phyloP scores from a whole-genome alignment of 1,140 invertebrate species.

The Ylistrum balloti region DNA sequence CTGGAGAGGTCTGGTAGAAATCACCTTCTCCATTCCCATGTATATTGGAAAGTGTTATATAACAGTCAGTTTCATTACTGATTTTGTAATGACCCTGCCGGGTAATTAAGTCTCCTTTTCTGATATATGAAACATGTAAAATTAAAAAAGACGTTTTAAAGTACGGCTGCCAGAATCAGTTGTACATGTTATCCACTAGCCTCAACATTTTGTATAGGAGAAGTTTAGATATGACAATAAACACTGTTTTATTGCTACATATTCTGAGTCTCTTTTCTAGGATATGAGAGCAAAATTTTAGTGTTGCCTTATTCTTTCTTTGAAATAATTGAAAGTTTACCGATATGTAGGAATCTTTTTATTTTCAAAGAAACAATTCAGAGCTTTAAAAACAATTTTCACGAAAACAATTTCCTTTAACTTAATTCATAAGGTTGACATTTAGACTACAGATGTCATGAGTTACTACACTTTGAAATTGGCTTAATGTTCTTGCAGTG shows the following conservation, averaged over 20 bases:
- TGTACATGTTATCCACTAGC: background rate
- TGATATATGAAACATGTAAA: constrained; percentile 35
- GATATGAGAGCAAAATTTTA: constrained; percentile 11
- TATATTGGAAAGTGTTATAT: too few relatives aligned
- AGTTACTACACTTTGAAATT: background rate
- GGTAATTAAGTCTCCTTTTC: background rate
- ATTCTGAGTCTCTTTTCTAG: background rate
- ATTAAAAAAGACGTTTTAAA: background rate
- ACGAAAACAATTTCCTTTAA: constrained; percentile 16
- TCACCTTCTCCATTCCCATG: too few relatives aligned
- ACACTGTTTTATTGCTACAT: background rate
- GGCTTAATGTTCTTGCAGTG: background rate
- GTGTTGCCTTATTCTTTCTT: background rate
- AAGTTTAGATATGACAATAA: background rate
- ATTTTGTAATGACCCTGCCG: background rate
- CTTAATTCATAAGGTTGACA: background rate
- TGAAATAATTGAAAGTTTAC: background rate
- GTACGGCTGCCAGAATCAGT: constrained; percentile 6
- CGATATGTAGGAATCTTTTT: constrained; percentile 11
- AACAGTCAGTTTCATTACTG: background rate
- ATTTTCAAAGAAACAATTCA: background rate
- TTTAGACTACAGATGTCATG: background rate
- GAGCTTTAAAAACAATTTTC: background rate
- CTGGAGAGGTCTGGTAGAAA: too few relatives aligned
- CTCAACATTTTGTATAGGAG: background rate